Evolutionary conservation across 2,797 vertebrate species (phyloP).

Genomic region (Dendrocincla tyrannina): DNA sequence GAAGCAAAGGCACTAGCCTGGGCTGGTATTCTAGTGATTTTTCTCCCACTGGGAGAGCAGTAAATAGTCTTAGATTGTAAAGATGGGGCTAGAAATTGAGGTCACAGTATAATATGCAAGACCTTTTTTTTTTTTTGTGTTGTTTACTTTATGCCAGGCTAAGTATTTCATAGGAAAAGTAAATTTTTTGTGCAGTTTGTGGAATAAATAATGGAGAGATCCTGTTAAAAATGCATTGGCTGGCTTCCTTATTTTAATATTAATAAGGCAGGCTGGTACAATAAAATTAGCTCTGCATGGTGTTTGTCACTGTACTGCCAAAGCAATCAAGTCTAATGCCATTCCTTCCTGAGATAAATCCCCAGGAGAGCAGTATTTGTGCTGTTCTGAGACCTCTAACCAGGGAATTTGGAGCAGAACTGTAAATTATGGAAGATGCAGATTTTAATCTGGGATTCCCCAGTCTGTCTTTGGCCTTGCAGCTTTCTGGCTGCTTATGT

Average conservation of each 20-base stretch:
- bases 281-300: constrained; percentile 57
- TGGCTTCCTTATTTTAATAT: constrained; percentile 63
- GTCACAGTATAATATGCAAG: constrained; percentile 27
- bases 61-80: constrained; percentile 37
- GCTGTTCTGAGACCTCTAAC: not conserved
- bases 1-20: not conserved
- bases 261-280: constrained; percentile 56
- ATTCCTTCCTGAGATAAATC: constrained; percentile 24
- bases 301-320: constrained; percentile 55
- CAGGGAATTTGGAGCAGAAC: not conserved
- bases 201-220: constrained; percentile 58
- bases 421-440: not conserved
- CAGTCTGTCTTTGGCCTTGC: not conserved
- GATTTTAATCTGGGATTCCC: constrained; percentile 28
- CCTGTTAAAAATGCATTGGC: constrained; percentile 55
- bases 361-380: constrained; percentile 7
- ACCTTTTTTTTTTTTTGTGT: not conserved
- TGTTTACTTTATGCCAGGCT: constrained; percentile 40
- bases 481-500: not conserved
- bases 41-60: not conserved
- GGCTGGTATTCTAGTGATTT: constrained; percentile 1
- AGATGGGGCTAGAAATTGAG: constrained; percentile 50
- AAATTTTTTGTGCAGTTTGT: constrained; percentile 37
- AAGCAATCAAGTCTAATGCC: constrained; percentile 7
- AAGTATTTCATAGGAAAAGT: constrained; percentile 45